Conservation (phyloP, 53 echinoderm and acorn worm genomes). For the Echinarachnius parma region DNA sequence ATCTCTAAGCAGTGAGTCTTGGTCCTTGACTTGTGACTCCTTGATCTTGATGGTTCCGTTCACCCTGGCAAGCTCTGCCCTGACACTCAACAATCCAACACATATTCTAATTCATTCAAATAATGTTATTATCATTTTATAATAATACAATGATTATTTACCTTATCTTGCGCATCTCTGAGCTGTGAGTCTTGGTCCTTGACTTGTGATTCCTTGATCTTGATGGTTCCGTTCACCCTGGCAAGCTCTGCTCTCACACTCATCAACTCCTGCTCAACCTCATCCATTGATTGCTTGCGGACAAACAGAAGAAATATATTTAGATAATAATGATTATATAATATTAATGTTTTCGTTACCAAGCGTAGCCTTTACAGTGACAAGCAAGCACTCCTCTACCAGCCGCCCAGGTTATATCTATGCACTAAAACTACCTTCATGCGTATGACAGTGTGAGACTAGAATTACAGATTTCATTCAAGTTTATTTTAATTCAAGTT, state of each 20-base stretch:
- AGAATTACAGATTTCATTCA: no score
- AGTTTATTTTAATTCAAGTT: no score
- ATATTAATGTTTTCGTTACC: no score
- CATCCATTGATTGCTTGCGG: slow-evolving; percentile 88
- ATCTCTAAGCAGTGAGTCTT: background rate
- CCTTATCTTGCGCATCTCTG: slow-evolving; percentile 65
- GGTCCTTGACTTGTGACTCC: slow-evolving; percentile 3
- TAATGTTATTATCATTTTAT: no score
- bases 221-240: slow-evolving; percentile 73
- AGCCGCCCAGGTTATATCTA: no score
- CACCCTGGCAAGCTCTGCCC: slow-evolving; percentile 67
- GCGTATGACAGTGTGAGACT: no score
- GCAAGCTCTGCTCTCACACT: slow-evolving; percentile 74
- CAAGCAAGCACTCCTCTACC: no score
- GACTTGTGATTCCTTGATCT: slow-evolving; percentile 80
- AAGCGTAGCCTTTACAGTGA: no score
- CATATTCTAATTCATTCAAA: slow-evolving; percentile 79
- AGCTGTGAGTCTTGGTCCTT: slow-evolving; percentile 70
- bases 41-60: slow-evolving; percentile 82
- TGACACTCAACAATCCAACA: slow-evolving; percentile 69
- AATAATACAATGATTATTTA: no score
- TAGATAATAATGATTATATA: no score
- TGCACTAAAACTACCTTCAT: no score
- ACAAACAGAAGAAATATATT: no score
- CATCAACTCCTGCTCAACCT: slow-evolving; percentile 74